Percentiles rank a stretch among this genome's conserved stretches.
Conservation (phyloP, 1,140 invertebrate genomes). For the Trachymyrmex septentrionalis region DNA sequence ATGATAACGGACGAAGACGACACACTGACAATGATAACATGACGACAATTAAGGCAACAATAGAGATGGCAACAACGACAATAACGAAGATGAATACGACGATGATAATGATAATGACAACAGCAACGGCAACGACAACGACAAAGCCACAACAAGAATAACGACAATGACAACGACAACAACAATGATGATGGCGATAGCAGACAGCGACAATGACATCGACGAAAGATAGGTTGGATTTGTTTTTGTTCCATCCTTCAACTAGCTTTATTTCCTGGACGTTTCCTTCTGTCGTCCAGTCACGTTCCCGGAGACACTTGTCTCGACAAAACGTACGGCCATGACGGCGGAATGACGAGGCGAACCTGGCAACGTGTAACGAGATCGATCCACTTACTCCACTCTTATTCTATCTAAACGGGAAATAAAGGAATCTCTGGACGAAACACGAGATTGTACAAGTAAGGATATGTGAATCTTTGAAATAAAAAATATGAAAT, state of each 20-base stretch:
- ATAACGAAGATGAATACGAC: no score
- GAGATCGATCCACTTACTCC: slow-evolving; percentile 54
- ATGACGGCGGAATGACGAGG: slow-evolving; percentile 56
- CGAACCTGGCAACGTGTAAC: slow-evolving; percentile 38
- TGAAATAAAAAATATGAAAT: slow-evolving; percentile 34
- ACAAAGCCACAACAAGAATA: background rate
- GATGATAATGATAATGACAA: background rate
- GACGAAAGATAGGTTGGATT: slow-evolving; percentile 15
- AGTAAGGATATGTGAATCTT: slow-evolving; percentile 1
- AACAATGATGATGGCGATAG: background rate
- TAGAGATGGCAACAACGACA: no score
- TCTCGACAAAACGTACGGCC: slow-evolving; percentile 61
- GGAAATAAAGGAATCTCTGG: slow-evolving; percentile 61
- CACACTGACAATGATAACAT: no score
- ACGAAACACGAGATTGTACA: slow-evolving; percentile 23
- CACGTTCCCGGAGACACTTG: slow-evolving; percentile 70
- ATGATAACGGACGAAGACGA: no score
- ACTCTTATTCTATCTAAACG: background rate
- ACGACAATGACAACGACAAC: no score
- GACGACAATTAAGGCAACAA: no score
- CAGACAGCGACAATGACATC: background rate
- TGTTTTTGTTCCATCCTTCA: slow-evolving; percentile 51
- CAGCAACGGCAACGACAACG: background rate
- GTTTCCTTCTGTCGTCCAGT: slow-evolving; percentile 70
- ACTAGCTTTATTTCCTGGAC: slow-evolving; percentile 66